These are phyloP conservation scores for Megaleporinus macrocephalus DNA, from an alignment of 2,113 vertebrate genomes.

Conservation along the genomic window DNA sequence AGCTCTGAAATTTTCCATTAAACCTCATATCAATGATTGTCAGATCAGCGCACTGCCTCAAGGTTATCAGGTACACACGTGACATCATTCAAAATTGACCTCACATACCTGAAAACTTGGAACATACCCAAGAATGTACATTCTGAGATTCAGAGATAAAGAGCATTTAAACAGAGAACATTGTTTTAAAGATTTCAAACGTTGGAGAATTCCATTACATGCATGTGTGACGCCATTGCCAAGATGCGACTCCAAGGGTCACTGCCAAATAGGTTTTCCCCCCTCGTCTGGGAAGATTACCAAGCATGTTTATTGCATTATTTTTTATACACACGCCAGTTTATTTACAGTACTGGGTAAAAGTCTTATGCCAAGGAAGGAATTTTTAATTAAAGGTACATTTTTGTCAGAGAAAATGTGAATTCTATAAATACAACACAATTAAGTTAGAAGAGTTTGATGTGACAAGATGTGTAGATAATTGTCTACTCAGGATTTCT, in stretches of 20 bases:
- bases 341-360: neutral
- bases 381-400: neutral
- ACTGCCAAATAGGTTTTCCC: neutral
- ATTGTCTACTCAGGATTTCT: too few species aligned
- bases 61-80: conserved; percentile 25
- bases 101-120: neutral
- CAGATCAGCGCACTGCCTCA: conserved; percentile 4
- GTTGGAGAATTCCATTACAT: neutral
- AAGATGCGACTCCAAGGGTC: neutral
- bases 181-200: neutral
- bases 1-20: conserved; percentile 10
- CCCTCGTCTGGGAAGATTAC: neutral
- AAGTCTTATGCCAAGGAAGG: neutral
- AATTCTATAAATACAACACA: too few species aligned
- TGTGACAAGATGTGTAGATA: too few species aligned
- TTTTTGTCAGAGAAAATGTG: too few species aligned
- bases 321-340: neutral
- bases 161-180: neutral
- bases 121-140: neutral
- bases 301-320: neutral
- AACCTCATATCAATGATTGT: conserved; percentile 21
- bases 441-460: too few species aligned
- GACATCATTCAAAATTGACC: neutral
- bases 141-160: neutral
- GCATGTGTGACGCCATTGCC: neutral